A percentile compares a stretch with the other conserved stretches of the same genome.
These are phyloP conservation scores for Fundulus diaphanus DNA, from an alignment of 2,797 vertebrate genomes.

Conservation along the genomic window DNA sequence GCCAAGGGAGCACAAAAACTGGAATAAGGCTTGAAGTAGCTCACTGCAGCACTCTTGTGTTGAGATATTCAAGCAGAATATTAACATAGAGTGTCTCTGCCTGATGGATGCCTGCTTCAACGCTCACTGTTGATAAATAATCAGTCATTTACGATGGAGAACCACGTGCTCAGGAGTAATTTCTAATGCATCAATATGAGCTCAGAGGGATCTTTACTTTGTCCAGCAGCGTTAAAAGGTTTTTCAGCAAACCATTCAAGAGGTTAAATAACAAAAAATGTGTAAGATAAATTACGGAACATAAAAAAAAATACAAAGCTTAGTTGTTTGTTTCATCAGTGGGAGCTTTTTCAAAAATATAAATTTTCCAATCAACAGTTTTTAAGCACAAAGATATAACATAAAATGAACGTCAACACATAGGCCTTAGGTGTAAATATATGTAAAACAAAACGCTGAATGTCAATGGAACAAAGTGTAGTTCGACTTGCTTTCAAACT, in stretches of 20 bases:
- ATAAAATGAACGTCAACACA: neutral
- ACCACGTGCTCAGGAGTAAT: conserved; percentile 4
- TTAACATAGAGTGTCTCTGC: conserved; percentile 41
- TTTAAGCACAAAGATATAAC: no score
- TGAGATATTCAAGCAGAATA: conserved; percentile 40
- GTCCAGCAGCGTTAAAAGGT: neutral
- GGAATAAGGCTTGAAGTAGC: conserved; percentile 32
- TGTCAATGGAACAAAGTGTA: neutral
- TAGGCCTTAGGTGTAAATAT: neutral
- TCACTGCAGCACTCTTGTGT: conserved; percentile 9
- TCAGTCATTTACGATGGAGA: conserved; percentile 1
- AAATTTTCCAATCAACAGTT: no score
- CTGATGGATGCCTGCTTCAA: conserved; percentile 17
- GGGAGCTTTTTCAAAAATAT: no score
- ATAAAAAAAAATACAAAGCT: neutral
- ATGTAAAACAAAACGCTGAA: neutral
- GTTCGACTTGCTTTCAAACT: neutral
- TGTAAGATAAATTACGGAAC: neutral
- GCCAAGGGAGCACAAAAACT: conserved; percentile 27
- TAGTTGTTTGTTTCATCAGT: no score
- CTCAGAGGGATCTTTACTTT: neutral
- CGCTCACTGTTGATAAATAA: conserved; percentile 18
- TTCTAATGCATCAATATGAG: conserved; percentile 10
- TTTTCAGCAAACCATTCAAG: neutral
- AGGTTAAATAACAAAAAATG: neutral